phyloP scores from a whole-genome alignment of 1,140 invertebrate genomes.

The Drosophila elegans region DNA sequence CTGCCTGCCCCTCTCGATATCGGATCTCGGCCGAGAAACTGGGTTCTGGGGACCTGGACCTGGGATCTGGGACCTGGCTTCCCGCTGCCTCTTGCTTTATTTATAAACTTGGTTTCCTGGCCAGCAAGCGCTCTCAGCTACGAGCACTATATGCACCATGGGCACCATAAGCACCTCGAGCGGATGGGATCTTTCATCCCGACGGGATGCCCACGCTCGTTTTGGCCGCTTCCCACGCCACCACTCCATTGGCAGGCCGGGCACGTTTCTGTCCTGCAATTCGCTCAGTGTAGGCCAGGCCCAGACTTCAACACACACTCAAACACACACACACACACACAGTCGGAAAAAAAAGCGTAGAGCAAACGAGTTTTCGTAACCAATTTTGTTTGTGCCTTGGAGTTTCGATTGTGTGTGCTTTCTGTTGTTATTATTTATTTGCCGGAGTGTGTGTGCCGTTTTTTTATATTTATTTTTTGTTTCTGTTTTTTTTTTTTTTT shows the following conservation, averaged over 20 bases:
- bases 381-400: constrained; percentile 75
- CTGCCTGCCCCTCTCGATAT: constrained; percentile 36
- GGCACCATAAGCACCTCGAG: neutral
- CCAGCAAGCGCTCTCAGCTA: constrained; percentile 15
- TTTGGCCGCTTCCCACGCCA: constrained; percentile 58
- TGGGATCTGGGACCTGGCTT: constrained; percentile 1
- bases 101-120: constrained; percentile 45
- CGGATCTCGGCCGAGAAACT: constrained; percentile 40
- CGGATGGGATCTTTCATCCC: constrained; percentile 15
- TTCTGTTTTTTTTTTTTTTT: constrained; percentile 15
- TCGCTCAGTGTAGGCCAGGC: constrained; percentile 64
- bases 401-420: constrained; percentile 66
- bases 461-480: constrained; percentile 8
- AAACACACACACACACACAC: constrained; percentile 4
- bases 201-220: constrained; percentile 47
- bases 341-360: constrained; percentile 44
- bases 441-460: constrained; percentile 13
- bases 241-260: constrained; percentile 54
- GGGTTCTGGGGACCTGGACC: constrained; percentile 19
- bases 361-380: constrained; percentile 74
- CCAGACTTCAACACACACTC: constrained; percentile 23
- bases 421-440: constrained; percentile 49
- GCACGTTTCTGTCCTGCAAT: constrained; percentile 63
- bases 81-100: constrained; percentile 21
- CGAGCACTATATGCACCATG: neutral